Percentiles rank a stretch among this genome's conserved stretches.
Conservation (phyloP, 2,888 invertebrate species). For the Cryptophagus acutangulus region DNA sequence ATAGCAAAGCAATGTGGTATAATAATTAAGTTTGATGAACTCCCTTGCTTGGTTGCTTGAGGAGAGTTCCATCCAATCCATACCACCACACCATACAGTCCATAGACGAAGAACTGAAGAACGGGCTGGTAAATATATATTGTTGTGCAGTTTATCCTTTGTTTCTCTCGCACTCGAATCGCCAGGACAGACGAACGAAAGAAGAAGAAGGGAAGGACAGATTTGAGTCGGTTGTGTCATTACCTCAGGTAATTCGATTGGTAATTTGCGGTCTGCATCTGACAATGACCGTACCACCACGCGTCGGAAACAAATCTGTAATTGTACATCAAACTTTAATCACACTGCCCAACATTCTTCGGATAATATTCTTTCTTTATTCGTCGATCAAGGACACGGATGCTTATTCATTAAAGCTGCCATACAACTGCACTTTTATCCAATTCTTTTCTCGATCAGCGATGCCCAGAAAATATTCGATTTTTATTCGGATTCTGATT, state of each 20-base stretch:
- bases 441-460: background rate
- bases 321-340: constrained; percentile 42
- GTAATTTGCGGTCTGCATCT: constrained; percentile 45
- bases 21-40: constrained; percentile 30
- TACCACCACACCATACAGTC: too few species aligned
- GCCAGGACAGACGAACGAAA: background rate
- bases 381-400: constrained; percentile 27
- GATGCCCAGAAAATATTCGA: too few species aligned
- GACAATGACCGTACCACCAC: constrained; percentile 43
- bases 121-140: background rate
- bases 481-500: too few species aligned
- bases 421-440: background rate
- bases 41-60: too few species aligned
- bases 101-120: too few species aligned
- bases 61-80: too few species aligned
- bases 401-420: background rate
- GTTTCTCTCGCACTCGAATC: constrained; percentile 11
- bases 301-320: constrained; percentile 45
- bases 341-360: constrained; percentile 31
- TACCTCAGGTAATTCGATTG: constrained; percentile 42
- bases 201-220: constrained; percentile 15
- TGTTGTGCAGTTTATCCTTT: constrained; percentile 7
- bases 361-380: constrained; percentile 25
- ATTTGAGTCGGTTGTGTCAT: constrained; percentile 32
- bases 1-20: too few species aligned